A percentile compares a stretch with the other conserved stretches of the same genome.
phyloP scores from a whole-genome alignment of 2,888 invertebrate genomes.

The Coecobrya sp. region DNA sequence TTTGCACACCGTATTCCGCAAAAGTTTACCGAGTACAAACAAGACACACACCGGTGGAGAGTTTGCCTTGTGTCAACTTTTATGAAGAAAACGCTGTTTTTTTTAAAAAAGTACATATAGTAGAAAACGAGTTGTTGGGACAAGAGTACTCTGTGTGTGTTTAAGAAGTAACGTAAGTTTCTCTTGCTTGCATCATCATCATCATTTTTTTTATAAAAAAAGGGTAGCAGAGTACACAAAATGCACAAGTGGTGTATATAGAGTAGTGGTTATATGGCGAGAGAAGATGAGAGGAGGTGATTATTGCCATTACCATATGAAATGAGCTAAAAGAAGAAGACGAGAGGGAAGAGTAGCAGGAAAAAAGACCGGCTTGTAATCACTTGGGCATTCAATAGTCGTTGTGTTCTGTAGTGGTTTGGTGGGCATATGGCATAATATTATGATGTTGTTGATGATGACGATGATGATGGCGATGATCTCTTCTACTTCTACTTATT shows the following conservation, averaged over 20 bases:
- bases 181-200: neutral
- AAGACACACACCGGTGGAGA: neutral
- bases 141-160: neutral
- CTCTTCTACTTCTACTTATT: neutral
- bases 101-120: no score
- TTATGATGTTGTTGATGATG: slow-evolving; percentile 9
- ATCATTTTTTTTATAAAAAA: slow-evolving; percentile 12
- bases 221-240: neutral
- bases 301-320: slow-evolving; percentile 52
- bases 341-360: slow-evolving; percentile 12
- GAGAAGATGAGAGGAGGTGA: slow-evolving; percentile 51
- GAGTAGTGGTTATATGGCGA: slow-evolving; percentile 23
- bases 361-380: slow-evolving; percentile 9
- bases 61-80: neutral
- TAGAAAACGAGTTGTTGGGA: no score
- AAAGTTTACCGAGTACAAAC: neutral
- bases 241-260: neutral
- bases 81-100: neutral
- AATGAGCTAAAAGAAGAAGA: slow-evolving; percentile 22
- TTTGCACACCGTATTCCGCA: neutral
- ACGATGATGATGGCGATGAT: slow-evolving; percentile 6
- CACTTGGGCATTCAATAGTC: slow-evolving; percentile 8
- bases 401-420: slow-evolving; percentile 16
- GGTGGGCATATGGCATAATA: slow-evolving; percentile 45
- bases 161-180: slow-evolving; percentile 9